Percentiles rank a stretch among this genome's conserved stretches.
Conservation (phyloP, 1,140 invertebrate genomes). For the Coptotermes formosanus region DNA sequence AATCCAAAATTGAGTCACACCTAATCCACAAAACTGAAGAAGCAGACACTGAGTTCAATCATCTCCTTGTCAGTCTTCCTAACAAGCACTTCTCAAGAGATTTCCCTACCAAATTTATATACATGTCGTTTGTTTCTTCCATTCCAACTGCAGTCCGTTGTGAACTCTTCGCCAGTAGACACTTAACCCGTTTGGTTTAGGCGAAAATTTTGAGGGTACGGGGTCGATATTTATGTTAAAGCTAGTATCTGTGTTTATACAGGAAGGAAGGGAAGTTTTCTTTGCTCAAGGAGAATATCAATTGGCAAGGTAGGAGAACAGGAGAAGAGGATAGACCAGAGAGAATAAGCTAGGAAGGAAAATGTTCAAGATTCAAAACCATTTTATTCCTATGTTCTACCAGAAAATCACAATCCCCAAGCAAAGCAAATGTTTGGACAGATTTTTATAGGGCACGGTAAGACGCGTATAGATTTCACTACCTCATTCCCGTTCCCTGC, state of each 20-base stretch:
- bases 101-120: too few species aligned
- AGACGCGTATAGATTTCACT: background rate
- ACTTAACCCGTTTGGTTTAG: too few species aligned
- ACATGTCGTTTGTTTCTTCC: too few species aligned
- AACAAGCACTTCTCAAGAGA: too few species aligned
- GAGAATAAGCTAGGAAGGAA: background rate
- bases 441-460: background rate
- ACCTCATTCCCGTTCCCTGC: background rate
- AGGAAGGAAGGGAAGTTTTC: background rate
- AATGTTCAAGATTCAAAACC: slow-evolving; percentile 16
- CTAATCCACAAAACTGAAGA: too few species aligned
- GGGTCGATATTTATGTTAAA: background rate
- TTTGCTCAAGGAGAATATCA: slow-evolving; percentile 19
- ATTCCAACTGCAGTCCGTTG: too few species aligned
- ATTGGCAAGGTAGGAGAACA: background rate
- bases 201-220: too few species aligned
- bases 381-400: background rate
- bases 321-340: background rate
- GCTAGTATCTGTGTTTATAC: background rate
- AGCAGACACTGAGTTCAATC: too few species aligned
- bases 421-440: slow-evolving; percentile 24
- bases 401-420: slow-evolving; percentile 21
- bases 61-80: too few species aligned
- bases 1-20: too few species aligned
- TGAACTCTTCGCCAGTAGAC: too few species aligned